Evolutionary conservation across 2,113 vertebrate species (phyloP).

Genomic region (Upupa epops): DNA sequence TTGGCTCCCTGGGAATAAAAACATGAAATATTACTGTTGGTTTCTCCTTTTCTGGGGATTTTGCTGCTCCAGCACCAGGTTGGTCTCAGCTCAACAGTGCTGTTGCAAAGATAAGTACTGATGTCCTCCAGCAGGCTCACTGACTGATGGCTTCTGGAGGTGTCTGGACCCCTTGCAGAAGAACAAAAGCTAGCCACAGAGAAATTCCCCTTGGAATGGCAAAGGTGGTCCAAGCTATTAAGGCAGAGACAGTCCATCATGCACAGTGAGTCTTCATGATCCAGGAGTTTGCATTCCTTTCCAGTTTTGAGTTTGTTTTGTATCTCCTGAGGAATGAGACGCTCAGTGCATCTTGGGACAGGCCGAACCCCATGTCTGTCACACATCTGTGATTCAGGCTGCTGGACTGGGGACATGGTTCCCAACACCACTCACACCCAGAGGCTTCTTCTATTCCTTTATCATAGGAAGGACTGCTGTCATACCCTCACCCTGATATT

Average conservation of each 20-base stretch:
- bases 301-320: not conserved
- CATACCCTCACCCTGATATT: not conserved
- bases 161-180: not conserved
- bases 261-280: not conserved
- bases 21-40: rapidly evolving
- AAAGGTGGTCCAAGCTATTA: not conserved
- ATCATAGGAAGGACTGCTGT: not conserved
- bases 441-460: not conserved
- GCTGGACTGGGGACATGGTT: not conserved
- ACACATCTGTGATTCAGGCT: not conserved
- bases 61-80: not conserved
- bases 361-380: not conserved
- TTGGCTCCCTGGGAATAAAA: not conserved
- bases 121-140: not conserved
- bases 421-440: not conserved
- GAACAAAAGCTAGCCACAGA: rapidly evolving
- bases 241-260: not conserved
- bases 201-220: not conserved
- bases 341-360: not conserved
- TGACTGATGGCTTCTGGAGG: not conserved
- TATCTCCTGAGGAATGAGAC: not conserved
- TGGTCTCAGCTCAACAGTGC: not conserved
- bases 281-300: not conserved
- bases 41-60: not conserved
- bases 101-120: rapidly evolving